Evolutionary conservation across 2,113 vertebrate species (phyloP).

Genomic region (Lasiurus cinereus): DNA sequence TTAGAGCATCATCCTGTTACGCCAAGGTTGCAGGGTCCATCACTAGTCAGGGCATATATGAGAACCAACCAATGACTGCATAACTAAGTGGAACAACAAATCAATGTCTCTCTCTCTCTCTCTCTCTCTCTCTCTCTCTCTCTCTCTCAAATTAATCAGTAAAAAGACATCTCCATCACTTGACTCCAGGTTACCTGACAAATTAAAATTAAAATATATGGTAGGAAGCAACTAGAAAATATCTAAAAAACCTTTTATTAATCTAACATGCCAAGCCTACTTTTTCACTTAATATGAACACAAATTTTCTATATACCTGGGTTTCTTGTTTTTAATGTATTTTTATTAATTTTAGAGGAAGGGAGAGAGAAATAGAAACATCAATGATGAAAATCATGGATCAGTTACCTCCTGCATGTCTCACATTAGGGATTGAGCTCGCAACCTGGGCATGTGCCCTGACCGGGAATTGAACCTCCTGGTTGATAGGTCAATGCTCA

Average conservation of each 20-base stretch:
- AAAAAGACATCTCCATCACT: neutral
- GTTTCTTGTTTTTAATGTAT: no score
- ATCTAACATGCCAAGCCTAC: neutral
- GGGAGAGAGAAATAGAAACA: no score
- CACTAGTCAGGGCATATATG: neutral
- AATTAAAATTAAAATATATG: neutral
- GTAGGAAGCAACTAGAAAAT: neutral
- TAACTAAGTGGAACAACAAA: neutral
- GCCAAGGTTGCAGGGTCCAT: neutral
- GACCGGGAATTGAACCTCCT: no score
- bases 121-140: neutral
- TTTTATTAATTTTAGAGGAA: no score
- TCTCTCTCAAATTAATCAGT: neutral
- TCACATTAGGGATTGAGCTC: no score
- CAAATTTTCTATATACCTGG: neutral
- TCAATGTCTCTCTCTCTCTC: neutral
- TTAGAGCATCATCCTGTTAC: neutral
- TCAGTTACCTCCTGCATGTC: no score
- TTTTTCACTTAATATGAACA: slow-evolving; percentile 43
- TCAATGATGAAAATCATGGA: no score
- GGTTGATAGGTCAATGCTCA: no score
- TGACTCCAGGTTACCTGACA: neutral
- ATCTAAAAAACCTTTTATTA: slow-evolving; percentile 53
- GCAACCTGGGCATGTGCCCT: no score
- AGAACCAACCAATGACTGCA: neutral